These are phyloP conservation scores for Aplocera efformata DNA, from an alignment of 2,888 invertebrate species.

Conservation along the genomic window DNA sequence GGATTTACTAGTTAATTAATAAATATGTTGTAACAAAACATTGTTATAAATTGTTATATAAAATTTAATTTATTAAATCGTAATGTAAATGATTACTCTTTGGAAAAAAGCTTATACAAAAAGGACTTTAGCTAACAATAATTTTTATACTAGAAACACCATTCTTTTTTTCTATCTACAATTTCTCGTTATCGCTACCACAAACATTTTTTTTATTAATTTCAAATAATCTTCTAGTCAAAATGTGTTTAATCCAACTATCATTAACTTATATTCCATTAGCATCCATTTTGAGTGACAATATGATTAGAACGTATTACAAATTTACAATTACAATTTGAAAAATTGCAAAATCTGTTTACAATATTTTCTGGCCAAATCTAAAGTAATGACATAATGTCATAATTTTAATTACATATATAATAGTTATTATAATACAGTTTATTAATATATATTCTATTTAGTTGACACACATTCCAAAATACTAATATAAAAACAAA, in stretches of 20 bases:
- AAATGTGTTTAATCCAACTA: slow-evolving; percentile 42
- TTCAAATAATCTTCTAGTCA: slow-evolving; percentile 33
- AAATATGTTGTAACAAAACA: no score
- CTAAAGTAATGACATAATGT: no score
- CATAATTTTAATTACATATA: no score
- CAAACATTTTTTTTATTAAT: slow-evolving; percentile 28
- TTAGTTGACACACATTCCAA: no score
- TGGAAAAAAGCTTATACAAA: slow-evolving; percentile 18
- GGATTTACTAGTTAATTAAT: no score
- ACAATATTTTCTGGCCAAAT: background rate
- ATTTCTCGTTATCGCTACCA: slow-evolving; percentile 39
- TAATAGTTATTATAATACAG: no score
- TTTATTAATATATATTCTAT: no score
- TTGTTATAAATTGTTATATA: no score
- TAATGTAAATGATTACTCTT: slow-evolving; percentile 14
- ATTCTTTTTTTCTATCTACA: slow-evolving; percentile 15
- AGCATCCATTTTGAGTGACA: no score
- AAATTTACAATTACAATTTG: no score
- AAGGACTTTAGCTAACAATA: slow-evolving; percentile 12
- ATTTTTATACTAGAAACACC: slow-evolving; percentile 16
- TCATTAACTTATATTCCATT: slow-evolving; percentile 14
- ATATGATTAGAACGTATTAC: no score
- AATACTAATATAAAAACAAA: background rate
- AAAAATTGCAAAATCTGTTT: no score
- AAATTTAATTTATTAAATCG: slow-evolving; percentile 19